Percentiles rank a stretch among this genome's conserved stretches.
phyloP scores from a whole-genome alignment of 2,888 invertebrate species.

The Athetis lepigone region DNA sequence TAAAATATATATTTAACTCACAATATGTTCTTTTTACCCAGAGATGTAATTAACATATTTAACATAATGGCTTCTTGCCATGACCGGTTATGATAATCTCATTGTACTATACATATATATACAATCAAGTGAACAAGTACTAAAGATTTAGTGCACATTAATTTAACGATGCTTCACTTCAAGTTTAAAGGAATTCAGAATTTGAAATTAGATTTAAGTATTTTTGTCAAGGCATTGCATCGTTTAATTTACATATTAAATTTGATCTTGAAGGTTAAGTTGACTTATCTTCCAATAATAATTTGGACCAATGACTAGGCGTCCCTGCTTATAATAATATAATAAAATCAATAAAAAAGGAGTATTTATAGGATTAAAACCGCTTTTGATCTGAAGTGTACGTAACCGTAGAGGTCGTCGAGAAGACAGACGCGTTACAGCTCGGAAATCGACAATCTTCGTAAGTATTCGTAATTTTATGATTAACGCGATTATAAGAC shows the following conservation, averaged over 20 bases:
- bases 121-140: slow-evolving; percentile 67
- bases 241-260: slow-evolving; percentile 14
- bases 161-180: slow-evolving; percentile 10
- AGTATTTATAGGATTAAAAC: slow-evolving; percentile 11
- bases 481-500: slow-evolving; percentile 81
- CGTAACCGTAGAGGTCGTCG: slow-evolving; percentile 70
- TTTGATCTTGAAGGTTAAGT: slow-evolving; percentile 10
- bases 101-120: slow-evolving; percentile 68
- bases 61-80: slow-evolving; percentile 77
- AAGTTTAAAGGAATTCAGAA: slow-evolving; percentile 9
- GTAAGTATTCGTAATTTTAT: slow-evolving; percentile 77
- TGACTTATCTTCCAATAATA: slow-evolving; percentile 26
- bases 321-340: not conserved
- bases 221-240: slow-evolving; percentile 3
- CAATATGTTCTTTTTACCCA: slow-evolving; percentile 74
- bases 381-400: slow-evolving; percentile 64
- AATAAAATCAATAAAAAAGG: slow-evolving; percentile 20
- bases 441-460: slow-evolving; percentile 82
- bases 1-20: slow-evolving; percentile 79
- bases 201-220: not conserved
- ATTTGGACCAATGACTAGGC: slow-evolving; percentile 30
- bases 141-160: slow-evolving; percentile 21
- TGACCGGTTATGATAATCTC: slow-evolving; percentile 81
- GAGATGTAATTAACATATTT: slow-evolving; percentile 81
- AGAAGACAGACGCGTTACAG: slow-evolving; percentile 62